Base-by-base conservation (phyloP, 1,140 invertebrate species). In the Heliothis virescens region DNA sequence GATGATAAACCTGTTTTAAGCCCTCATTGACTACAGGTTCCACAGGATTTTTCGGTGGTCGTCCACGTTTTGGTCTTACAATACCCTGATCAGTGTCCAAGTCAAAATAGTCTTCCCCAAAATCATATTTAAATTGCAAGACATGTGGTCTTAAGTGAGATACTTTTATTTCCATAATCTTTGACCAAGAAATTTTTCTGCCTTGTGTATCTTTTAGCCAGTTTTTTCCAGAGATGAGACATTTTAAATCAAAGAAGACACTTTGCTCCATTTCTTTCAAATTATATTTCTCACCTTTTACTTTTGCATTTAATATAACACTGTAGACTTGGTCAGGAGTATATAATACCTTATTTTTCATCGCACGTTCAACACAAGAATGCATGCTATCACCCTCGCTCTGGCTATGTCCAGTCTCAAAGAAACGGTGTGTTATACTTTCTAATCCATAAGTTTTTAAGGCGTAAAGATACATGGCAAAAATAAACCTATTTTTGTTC, bases 331-430 rank as follows among this genome's bases (percentile, higher is more conserved):
- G 78, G 15, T 82, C 81, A 21, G 81, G 81, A 3, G 79, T 80
- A 60, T 78, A 83, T 4, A 79, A 47, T 62, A 48, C 21, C 55
- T 76, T 48, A 13, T 82, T 82, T 63, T 82, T 82, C 67, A 52
- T 52, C 5, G 26, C 55, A 3, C 59, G 21, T 47, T 82, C 71
- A 50, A 82, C 77, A 18, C 26, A 65, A 1, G 80, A 26, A 55
- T 82, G 81, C 79, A 80, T 83, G 1, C 67, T 57, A 18, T 83
- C 82, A 15, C 82, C 82, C 53, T 83, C 82, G 47, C 16, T 50
- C 78, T 80, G 74, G 34, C 74, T 78, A 34, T 80, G 79, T 9
- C 74, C 74, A 15, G 29, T 78, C 52, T 71, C 69, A 26, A 82
- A 62, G n/a, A 79, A 82, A 16, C 71, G 18, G 63, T 82, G 80